phyloP scores from a whole-genome alignment of 2,113 vertebrate genomes.

The Pleuronectes platessa region DNA sequence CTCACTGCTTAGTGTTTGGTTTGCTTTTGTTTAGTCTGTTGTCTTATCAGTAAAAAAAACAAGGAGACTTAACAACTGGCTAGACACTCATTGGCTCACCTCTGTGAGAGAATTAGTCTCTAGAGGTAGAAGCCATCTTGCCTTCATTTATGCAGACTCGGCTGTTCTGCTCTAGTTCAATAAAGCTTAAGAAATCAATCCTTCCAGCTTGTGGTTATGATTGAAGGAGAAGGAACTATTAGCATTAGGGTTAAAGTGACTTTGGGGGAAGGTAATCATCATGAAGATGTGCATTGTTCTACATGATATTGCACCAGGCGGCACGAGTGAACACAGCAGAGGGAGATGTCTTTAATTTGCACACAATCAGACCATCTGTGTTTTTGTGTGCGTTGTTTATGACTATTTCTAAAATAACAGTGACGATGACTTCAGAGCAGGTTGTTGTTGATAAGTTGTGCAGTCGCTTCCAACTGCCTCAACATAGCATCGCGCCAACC shows the following conservation, averaged over 20 bases:
- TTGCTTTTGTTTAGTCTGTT: slow-evolving; percentile 7
- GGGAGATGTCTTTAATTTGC: too few relatives aligned
- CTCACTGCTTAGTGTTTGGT: not conserved
- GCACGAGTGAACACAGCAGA: too few relatives aligned
- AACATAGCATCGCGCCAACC: not conserved
- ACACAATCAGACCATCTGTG: too few relatives aligned
- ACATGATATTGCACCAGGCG: too few relatives aligned
- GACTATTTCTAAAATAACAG: too few relatives aligned
- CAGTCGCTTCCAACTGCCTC: not conserved
- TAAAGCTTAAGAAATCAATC: not conserved
- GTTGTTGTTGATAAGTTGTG: not conserved
- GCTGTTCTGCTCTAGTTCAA: too few relatives aligned
- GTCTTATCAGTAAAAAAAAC: not conserved
- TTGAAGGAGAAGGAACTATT: not conserved
- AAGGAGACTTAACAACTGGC: not conserved
- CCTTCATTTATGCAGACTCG: too few relatives aligned
- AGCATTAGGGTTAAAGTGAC: not conserved
- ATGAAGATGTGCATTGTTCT: too few relatives aligned
- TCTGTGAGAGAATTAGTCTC: too few relatives aligned
- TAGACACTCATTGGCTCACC: not conserved
- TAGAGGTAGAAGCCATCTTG: too few relatives aligned
- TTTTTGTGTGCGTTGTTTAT: too few relatives aligned
- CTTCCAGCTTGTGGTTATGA: not conserved
- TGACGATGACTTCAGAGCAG: not conserved
- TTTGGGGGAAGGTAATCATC: too few relatives aligned